Base-by-base conservation (phyloP, 2,888 invertebrate genomes). In the Diloba caeruleocephala region DNA sequence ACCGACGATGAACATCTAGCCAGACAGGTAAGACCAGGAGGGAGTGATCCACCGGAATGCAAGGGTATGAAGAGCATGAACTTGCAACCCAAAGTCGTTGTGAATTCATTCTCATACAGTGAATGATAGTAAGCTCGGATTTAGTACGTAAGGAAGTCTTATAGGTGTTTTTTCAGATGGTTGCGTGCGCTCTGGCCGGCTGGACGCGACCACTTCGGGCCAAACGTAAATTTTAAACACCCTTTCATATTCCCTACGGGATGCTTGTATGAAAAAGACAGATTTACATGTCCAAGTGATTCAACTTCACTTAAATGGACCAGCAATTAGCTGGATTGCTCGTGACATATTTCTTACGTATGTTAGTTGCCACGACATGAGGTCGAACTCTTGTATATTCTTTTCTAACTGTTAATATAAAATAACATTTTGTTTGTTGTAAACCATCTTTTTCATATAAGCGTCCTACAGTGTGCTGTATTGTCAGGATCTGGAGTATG, bases 1-100 rank as follows among this genome's bases (percentile, higher is more conserved):
- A 92, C 93, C 74, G 91, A 94, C 64, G 94, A 95, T 77, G 93
- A 94, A 70, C 94, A 94, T 59, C 95, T 97, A 45, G 92, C 95
- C 60, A 93, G 95, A 75, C 95, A 96, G 95, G 96, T 96, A 94
- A 93, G 88, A 81, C 43, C 53, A 56, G 53, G 68, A 55, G 51
- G 59, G 64, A 68, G 61, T 54, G 17, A 32, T 42, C 14, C 50
- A 46, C n/a, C n/a, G 43, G 41, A 34, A 41, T 36, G 33, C 42
- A 32, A 53, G 56, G 62, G 60, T 51, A 58, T 51, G 56, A 55
- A 55, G 84, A 83, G 88, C 84, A 88, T 90, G 90, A 90, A 90
- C 79, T 86, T 76, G 82, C 86, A 90, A 90, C 58, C 14, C 1
- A 3, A 9, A 6, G 2, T 7, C 26, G 48, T 87, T 90, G 84